Evolutionary conservation across 1,140 invertebrate genomes (phyloP).

Genomic region (Nautilus pompilius): DNA sequence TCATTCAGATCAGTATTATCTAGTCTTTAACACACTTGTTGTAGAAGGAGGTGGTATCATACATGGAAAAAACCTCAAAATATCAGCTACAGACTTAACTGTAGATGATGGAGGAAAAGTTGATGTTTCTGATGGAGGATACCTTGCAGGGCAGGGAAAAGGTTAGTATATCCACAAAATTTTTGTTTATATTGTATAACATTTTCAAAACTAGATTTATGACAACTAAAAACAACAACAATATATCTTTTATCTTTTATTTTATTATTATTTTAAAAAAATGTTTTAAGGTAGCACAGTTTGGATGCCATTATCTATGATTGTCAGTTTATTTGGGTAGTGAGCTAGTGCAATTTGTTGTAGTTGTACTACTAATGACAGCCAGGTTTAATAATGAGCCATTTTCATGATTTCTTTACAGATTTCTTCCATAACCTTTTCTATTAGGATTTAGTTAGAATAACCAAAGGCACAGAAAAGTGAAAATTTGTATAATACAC

Average conservation of each 20-base stretch:
- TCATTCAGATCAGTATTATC: slow-evolving; percentile 24
- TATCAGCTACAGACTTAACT: slow-evolving; percentile 26
- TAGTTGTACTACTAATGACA: too few relatives aligned
- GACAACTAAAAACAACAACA: too few relatives aligned
- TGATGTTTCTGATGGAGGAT: slow-evolving; percentile 38
- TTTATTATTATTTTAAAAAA: background rate
- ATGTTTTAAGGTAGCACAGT: too few relatives aligned
- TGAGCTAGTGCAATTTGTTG: too few relatives aligned
- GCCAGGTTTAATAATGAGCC: too few relatives aligned
- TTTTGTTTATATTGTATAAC: background rate
- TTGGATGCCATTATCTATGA: too few relatives aligned
- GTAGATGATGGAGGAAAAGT: slow-evolving; percentile 42
- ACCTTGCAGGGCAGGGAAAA: slow-evolving; percentile 21
- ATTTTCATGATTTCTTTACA: too few relatives aligned
- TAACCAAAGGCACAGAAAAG: too few relatives aligned
- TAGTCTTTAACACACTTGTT: slow-evolving; percentile 25
- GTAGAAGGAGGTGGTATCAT: slow-evolving; percentile 37
- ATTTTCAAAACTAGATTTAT: background rate
- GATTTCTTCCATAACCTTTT: too few relatives aligned
- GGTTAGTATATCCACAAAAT: slow-evolving; percentile 23
- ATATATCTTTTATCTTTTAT: slow-evolving; percentile 1
- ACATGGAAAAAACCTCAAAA: slow-evolving; percentile 29
- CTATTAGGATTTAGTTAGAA: too few relatives aligned
- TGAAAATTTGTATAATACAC: too few relatives aligned
- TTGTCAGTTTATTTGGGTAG: too few relatives aligned